Conservation (phyloP, 2,113 vertebrate genomes). For the Leptocoma aspasia region DNA sequence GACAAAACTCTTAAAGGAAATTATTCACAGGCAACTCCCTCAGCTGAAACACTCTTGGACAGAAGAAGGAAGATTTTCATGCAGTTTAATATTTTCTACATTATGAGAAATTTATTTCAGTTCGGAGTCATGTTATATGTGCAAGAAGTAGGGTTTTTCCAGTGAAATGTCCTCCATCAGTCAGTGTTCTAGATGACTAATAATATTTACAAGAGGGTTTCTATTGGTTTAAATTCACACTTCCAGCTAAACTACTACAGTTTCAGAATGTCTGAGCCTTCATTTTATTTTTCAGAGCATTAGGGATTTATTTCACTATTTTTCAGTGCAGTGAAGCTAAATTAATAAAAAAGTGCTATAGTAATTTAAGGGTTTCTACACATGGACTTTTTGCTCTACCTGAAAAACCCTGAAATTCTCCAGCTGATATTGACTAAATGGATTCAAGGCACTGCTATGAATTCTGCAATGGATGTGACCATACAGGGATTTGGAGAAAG, state of each 20-base stretch:
- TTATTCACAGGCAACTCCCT: neutral
- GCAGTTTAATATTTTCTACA: neutral
- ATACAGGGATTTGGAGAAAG: neutral
- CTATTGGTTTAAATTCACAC: neutral
- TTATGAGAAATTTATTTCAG: neutral
- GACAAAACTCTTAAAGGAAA: neutral
- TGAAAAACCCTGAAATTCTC: neutral
- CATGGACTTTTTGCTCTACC: neutral
- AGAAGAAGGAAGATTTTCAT: neutral
- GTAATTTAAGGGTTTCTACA: neutral
- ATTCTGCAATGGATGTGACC: neutral
- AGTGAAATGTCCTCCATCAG: neutral
- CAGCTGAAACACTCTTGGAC: neutral
- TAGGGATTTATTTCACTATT: neutral
- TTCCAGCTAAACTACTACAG: neutral
- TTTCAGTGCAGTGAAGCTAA: neutral
- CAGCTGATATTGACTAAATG: neutral
- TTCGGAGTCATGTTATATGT: neutral
- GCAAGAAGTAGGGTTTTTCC: neutral
- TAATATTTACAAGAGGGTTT: neutral
- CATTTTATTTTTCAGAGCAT: neutral
- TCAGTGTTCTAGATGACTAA: neutral
- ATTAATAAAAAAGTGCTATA: neutral
- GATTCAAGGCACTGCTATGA: neutral
- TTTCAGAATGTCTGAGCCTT: neutral